Base-by-base conservation (phyloP, 2,888 invertebrate species). In the Serrognathus titanus region DNA sequence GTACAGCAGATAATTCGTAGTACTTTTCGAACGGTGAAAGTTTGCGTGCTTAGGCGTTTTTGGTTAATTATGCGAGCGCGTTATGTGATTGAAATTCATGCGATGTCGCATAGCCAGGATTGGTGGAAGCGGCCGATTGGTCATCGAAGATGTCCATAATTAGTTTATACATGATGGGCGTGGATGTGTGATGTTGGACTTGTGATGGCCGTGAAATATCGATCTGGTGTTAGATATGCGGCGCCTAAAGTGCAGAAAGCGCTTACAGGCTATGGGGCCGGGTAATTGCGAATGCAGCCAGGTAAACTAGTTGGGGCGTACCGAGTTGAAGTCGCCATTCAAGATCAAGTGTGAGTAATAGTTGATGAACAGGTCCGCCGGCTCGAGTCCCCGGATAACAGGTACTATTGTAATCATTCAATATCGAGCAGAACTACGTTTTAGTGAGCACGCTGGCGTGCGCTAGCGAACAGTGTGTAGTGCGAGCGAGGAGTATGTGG, bases 351-450 rank as follows among this genome's bases (percentile, higher is more conserved):
- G 72, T 72, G 69, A 73, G 73, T 71, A 48, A 56, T 74, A 75
- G 74, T 73, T 72, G 75, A 75, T 73, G 73, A 77, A 76, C 76
- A 75, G 75, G 77, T 76, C 75, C 72, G 69, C 70, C 73, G 69
- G 70, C 70, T 71, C 48, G 55, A 45, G 51, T 48, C 60, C 70
- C 72, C 68, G 74, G 69, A 70, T 74, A 75, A 76, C 76, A 76
- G 75, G 75, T 77, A 75, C 73, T 76, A 76, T 75, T 76, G 75
- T 76, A 72, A 74, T 73, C 73, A 71, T 73, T 75, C 72, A 72
- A 75, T 74, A 74, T 56, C 52, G 52, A 52, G 56, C 13, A 43
- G 20, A 48, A 53, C 54, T 54, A 54, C 49, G 54, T 53, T 54
- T 58, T 58, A 58, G 58, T 58, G 46, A 55, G 43, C 49, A 35